Evolutionary conservation across 2,797 vertebrate species (phyloP).

Genomic region (Anguilla anguilla): DNA sequence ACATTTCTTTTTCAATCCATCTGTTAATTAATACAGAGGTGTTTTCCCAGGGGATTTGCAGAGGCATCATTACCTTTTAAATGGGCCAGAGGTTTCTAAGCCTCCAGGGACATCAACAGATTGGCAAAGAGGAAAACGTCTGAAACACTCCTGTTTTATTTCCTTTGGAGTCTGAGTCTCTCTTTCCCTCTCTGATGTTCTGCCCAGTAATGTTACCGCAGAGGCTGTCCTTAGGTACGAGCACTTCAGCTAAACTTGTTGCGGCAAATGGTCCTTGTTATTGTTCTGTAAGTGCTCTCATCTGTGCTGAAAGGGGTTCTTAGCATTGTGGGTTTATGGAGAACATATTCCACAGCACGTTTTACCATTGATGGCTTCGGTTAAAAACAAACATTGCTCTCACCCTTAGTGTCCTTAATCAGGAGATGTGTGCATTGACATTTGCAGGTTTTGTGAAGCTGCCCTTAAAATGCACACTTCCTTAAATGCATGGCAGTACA

Average conservation of each 20-base stretch:
- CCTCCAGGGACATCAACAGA: neutral
- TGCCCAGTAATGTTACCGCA: neutral
- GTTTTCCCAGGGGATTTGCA: neutral
- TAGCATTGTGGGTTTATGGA: neutral
- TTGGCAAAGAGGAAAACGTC: neutral
- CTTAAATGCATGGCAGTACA: neutral
- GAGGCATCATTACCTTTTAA: slow-evolving; percentile 20
- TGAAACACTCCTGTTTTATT: neutral
- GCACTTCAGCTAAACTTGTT: neutral
- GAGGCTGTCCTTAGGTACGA: neutral
- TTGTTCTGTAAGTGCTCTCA: neutral
- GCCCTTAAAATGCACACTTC: neutral
- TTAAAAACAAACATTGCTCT: neutral
- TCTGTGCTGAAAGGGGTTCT: neutral
- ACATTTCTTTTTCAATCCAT: neutral
- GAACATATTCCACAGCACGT: neutral
- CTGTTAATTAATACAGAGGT: slow-evolving; percentile 22
- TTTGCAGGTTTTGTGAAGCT: neutral
- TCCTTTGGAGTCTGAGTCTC: neutral
- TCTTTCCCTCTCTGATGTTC: neutral
- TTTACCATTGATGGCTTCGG: neutral
- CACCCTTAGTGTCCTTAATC: neutral
- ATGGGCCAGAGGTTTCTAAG: neutral
- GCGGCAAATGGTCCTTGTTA: neutral
- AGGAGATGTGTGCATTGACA: neutral